A percentile compares a stretch with the other conserved stretches of the same genome.
Evolutionary conservation across 2,113 vertebrate genomes (phyloP).

Genomic region (Tupaia chinensis): DNA sequence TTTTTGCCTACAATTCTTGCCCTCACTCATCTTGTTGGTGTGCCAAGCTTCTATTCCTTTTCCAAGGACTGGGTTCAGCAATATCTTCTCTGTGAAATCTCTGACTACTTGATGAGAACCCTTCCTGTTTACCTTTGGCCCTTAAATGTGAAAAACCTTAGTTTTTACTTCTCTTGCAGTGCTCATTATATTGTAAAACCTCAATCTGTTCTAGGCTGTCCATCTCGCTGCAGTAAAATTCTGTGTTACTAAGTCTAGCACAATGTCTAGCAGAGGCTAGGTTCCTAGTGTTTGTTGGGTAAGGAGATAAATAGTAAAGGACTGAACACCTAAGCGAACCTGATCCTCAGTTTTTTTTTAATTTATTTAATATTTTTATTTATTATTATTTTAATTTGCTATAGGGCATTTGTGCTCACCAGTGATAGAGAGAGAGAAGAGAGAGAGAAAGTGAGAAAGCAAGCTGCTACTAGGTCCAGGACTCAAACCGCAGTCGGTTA

Average conservation of each 20-base stretch:
- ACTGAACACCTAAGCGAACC: not conserved
- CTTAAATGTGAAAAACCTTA: not conserved
- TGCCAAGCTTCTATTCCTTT: constrained; percentile 25
- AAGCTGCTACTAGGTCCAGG: too few species aligned
- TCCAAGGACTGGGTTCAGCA: constrained; percentile 1
- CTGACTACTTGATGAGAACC: not conserved
- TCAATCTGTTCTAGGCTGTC: not conserved
- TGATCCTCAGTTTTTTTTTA: constrained; percentile 3
- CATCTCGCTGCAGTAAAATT: not conserved
- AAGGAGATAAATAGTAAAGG: constrained; percentile 1
- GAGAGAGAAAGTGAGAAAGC: too few species aligned
- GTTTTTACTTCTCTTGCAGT: constrained; percentile 22
- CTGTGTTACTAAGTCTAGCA: not conserved
- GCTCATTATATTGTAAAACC: not conserved
- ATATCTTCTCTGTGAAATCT: constrained; percentile 19
- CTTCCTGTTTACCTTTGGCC: not conserved
- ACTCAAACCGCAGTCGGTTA: too few species aligned
- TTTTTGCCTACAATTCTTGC: constrained; percentile 21
- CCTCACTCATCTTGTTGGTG: not conserved
- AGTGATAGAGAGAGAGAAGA: too few species aligned
- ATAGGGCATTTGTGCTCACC: too few species aligned
- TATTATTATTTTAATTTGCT: too few species aligned
- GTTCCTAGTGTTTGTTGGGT: constrained; percentile 13
- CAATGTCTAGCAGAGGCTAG: not conserved
- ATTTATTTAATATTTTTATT: too few species aligned